Evolutionary conservation across 2,797 vertebrate genomes (phyloP).

Genomic region (Hydrolagus colliei): DNA sequence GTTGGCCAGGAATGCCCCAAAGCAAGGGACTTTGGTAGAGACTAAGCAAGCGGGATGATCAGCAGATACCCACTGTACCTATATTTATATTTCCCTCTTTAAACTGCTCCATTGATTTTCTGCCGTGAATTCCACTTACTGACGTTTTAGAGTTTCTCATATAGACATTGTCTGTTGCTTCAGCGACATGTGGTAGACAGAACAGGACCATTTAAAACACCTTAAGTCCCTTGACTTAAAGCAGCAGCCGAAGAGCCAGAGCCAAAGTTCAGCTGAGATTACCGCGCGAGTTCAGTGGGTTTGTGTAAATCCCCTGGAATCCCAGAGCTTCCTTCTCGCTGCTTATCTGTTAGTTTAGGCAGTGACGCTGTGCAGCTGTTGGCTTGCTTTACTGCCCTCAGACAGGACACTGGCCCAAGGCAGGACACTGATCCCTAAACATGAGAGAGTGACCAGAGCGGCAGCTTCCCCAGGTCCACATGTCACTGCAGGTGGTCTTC

Average conservation of each 20-base stretch:
- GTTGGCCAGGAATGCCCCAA: too few species aligned
- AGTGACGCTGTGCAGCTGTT: not conserved
- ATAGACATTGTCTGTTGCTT: too few species aligned
- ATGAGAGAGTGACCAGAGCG: not conserved
- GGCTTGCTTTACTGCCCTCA: not conserved
- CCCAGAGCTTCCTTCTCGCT: not conserved
- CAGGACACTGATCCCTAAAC: not conserved
- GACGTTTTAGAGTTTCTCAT: too few species aligned
- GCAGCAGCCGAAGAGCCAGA: not conserved
- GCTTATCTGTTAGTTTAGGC: not conserved
- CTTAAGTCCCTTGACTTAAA: too few species aligned
- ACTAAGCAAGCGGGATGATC: too few species aligned
- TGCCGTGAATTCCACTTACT: too few species aligned
- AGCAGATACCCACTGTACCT: too few species aligned
- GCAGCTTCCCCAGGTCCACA: not conserved
- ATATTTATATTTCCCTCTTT: too few species aligned
- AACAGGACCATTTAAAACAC: too few species aligned
- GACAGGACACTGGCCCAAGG: not conserved
- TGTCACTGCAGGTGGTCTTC: constrained; percentile 2
- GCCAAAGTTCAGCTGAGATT: not conserved
- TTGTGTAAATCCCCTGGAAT: not conserved
- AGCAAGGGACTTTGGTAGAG: too few species aligned
- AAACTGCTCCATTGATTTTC: too few species aligned
- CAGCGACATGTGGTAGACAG: too few species aligned
- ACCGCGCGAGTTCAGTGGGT: not conserved